phyloP scores from a whole-genome alignment of 2,888 invertebrate species.

The Lasioglossum oenotherae region DNA sequence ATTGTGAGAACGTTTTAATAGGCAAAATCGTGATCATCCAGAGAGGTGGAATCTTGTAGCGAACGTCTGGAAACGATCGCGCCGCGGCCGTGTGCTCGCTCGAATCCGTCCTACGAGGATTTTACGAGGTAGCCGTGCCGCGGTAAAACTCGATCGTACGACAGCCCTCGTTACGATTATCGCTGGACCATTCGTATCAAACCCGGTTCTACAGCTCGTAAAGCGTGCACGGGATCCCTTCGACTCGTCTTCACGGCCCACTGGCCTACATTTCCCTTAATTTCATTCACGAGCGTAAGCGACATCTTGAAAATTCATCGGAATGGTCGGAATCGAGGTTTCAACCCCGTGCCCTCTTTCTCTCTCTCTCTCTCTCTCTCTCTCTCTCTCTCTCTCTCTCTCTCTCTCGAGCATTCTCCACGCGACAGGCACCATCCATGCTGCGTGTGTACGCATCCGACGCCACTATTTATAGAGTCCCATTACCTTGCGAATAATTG shows the following conservation, averaged over 20 bases:
- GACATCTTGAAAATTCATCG: conserved; percentile 26
- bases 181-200: conserved; percentile 4
- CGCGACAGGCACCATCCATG: conserved; percentile 29
- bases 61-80: background rate
- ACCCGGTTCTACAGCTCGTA: background rate
- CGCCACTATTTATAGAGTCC: conserved; percentile 59
- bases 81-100: no score
- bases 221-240: background rate
- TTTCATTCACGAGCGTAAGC: conserved; percentile 14
- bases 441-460: conserved; percentile 20
- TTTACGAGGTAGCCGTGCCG: background rate
- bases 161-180: conserved; percentile 1
- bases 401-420: conserved; percentile 27
- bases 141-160: background rate
- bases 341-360: conserved; percentile 1
- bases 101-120: no score
- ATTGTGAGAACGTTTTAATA: background rate
- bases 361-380: background rate
- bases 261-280: conserved; percentile 33
- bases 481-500: conserved; percentile 59
- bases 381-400: background rate
- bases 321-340: conserved; percentile 23
- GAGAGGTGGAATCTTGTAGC: background rate
- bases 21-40: background rate
- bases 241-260: background rate